Evolutionary conservation across 2,888 invertebrate genomes (phyloP), one percentile per base, ranked within the genome.

Genomic region (Ephialtes manifestator): DNA sequence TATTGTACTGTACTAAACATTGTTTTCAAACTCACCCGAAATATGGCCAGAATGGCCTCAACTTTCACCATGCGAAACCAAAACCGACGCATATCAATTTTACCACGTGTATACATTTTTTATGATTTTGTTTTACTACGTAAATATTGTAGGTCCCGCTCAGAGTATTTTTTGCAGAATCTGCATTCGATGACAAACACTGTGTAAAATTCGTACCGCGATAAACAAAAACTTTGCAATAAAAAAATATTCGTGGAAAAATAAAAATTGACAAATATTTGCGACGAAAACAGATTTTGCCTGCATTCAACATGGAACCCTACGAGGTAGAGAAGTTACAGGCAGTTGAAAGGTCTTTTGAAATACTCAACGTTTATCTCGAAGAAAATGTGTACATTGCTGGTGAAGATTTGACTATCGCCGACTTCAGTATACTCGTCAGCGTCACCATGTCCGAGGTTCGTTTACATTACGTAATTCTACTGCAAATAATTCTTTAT

Each of bases 321-420:
- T 82, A 91, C 11, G 88, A 91, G 10, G 92, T 91, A 24, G 92
- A 92, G 8, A 91, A 93, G 77, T 76, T 94, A 67, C 90, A 92
- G 82, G 93, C 92, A 28, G 88, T 97, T 55, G 95, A 96, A 75
- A 96, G 96, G 89, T 95, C 96, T 2, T 94, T 96, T 18, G 95
- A 94, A 24, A 95, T 95, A 92, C 91, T 97, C 15, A 95, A 97
- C 90, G 94, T 89, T 0, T 95, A 95, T 92, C 91, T 97, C 8
- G 95, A 95, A 20, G 95, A 95, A 1, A 94, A 94, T n/a, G 94
- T 95, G 8, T 97, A 96, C 93, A 95, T 96, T 0, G 97, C 97
- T 8, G 97, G 97, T 5, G 95, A 96, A 74, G 94, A 96, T 51
- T 81, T 97, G 81, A 97, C 97, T 0, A 95, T 97, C 20, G 97